These are phyloP conservation scores for Eueides isabella DNA, from an alignment of 1,140 invertebrate genomes.

Conservation along the genomic window DNA sequence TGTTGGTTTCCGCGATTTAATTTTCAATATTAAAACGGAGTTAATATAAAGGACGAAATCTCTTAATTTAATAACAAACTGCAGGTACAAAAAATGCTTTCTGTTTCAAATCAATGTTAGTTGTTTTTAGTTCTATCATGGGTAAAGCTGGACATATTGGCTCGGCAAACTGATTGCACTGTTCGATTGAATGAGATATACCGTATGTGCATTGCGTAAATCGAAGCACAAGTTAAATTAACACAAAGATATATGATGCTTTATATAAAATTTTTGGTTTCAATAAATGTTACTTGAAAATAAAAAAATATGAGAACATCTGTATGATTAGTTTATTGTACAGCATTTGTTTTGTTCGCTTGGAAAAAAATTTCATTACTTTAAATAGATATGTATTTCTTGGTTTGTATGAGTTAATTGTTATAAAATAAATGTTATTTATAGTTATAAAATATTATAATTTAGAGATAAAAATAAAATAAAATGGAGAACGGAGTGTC, in stretches of 20 bases:
- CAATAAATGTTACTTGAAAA: neutral
- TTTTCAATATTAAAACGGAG: no score
- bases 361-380: neutral
- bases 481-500: no score
- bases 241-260: constrained; percentile 6
- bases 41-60: no score
- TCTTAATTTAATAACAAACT: no score
- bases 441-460: no score
- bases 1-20: no score
- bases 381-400: neutral
- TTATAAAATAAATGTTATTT: no score
- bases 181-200: constrained; percentile 29
- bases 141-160: constrained; percentile 6
- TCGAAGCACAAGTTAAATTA: constrained; percentile 20
- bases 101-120: neutral
- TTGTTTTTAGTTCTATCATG: constrained; percentile 10
- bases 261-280: neutral
- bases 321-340: neutral
- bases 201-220: constrained; percentile 24
- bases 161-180: constrained; percentile 27
- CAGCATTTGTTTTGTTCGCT: no score
- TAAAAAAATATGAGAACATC: neutral
- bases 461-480: no score
- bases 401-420: neutral
- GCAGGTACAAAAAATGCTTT: no score